Base-by-base conservation (phyloP, 64 coral and sea anemone genomes). In the Stylophora pistillata region DNA sequence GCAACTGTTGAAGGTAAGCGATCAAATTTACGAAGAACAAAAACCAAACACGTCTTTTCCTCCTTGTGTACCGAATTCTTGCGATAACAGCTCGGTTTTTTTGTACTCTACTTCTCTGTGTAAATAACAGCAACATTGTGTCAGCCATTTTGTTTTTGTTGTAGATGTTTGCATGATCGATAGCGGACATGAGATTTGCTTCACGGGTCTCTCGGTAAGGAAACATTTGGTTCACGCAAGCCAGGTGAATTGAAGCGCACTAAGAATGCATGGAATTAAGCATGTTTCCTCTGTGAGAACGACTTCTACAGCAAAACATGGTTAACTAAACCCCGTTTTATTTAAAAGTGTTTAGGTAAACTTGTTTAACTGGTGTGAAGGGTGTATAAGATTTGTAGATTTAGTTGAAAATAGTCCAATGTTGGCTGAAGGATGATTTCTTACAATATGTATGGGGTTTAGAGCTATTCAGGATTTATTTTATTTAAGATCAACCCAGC, bases 11-110 rank as follows among this genome's bases (percentile, higher is more conserved):
- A n/a, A n/a, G n/a, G n/a, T n/a, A n/a, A n/a, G n/a, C 37, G 74
- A 88, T 88, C 23, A 88, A 20, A 31, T 88, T 61, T 7, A 76
- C 29, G 41, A 88, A 76, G 61, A 88, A 76, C 56, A 76, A 31
- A 56, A 88, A 88, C 75, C 57, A 76, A 10, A 55, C 56, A 25
- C 29, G 55, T 37, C 72, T 57, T 63, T 63, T 88, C 86, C 86
- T 76, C 86, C 53, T 47, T 18, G 61, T 76, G 60, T 88, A 88
- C 30, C 15, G 56, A 76, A 41, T 88, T n/a, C 72, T 76, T 32
- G 56, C 29, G 16, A 47, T 32, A 21, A 76, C 31, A 88, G 86
- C 72, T 47, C 53, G 28, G 20, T 76, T 41, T 20, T 64, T 76
- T 76, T 77, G 41, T 77, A 53, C 52, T 77, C 74, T 77, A 77